phyloP scores from a whole-genome alignment of 2,113 vertebrate species.

The Cepphus grylle region DNA sequence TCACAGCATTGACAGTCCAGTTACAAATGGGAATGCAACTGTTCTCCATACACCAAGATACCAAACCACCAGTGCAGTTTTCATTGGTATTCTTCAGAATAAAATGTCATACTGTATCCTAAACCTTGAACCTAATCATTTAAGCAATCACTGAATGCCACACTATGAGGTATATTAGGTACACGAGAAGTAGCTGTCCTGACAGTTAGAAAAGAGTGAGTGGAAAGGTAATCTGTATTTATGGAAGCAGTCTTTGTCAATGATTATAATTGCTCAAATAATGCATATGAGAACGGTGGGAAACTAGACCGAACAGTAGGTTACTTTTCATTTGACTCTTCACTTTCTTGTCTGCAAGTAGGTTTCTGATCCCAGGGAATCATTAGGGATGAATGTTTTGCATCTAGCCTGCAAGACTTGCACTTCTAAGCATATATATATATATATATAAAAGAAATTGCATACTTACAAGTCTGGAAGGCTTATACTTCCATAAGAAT shows the following conservation, averaged over 20 bases:
- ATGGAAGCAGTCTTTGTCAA: background rate
- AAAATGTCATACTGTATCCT: background rate
- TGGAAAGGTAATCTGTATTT: background rate
- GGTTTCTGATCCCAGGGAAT: background rate
- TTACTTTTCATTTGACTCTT: background rate
- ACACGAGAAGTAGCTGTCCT: background rate
- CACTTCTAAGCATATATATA: background rate
- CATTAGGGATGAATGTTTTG: background rate
- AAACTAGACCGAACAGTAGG: background rate
- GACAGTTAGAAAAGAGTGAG: background rate
- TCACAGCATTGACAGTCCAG: background rate
- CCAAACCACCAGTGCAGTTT: background rate
- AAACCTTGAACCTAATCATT: background rate
- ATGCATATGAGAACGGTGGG: background rate
- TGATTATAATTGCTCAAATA: background rate
- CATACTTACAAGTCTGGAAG: background rate
- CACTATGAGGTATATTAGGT: background rate
- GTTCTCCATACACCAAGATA: background rate
- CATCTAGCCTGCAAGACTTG: background rate
- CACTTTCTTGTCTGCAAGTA: background rate
- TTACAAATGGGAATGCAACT: background rate
- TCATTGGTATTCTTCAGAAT: background rate
- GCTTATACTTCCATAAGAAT: background rate
- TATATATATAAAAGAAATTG: background rate
- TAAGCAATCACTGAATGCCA: background rate